Percentiles rank a stretch among this genome's conserved stretches.
These are phyloP conservation scores for Spodoptera picta DNA, from an alignment of 2,888 invertebrate genomes.

Conservation along the genomic window DNA sequence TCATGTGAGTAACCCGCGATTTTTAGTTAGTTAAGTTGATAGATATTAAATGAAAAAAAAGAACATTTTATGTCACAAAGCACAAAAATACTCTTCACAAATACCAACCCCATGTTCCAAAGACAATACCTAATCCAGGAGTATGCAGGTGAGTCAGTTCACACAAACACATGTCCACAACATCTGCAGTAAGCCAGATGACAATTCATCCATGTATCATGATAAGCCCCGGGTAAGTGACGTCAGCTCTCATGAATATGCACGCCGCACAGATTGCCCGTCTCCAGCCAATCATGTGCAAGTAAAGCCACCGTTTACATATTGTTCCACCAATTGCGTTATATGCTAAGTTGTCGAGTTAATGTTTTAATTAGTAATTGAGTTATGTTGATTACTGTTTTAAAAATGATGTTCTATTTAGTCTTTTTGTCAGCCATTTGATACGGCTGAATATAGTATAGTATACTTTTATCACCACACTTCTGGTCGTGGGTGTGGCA, in stretches of 20 bases:
- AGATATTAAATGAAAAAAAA: too few relatives aligned
- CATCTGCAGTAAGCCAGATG: conserved; percentile 39
- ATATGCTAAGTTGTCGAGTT: conserved; percentile 23
- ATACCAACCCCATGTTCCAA: too few relatives aligned
- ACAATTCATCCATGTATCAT: conserved; percentile 52
- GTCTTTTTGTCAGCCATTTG: too few relatives aligned
- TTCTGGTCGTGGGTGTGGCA: too few relatives aligned
- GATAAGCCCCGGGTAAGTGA: conserved; percentile 50
- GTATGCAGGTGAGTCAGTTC: conserved; percentile 1
- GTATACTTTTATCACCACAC: too few relatives aligned
- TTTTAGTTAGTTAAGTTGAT: too few relatives aligned
- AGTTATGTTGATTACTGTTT: neutral
- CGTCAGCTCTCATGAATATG: conserved; percentile 55
- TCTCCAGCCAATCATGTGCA: conserved; percentile 48
- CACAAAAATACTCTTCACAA: too few relatives aligned
- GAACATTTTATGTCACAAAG: too few relatives aligned
- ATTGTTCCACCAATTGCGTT: conserved; percentile 39
- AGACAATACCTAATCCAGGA: conserved; percentile 10
- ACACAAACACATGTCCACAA: conserved; percentile 15
- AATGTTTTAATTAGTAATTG: conserved; percentile 27
- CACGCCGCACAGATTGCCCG: conserved; percentile 51
- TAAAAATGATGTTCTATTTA: neutral
- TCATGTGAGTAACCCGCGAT: too few relatives aligned
- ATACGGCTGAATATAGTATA: too few relatives aligned
- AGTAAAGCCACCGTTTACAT: conserved; percentile 39